Evolutionary conservation across 1,140 invertebrate genomes (phyloP).

Genomic region (Zaprionus taronus): DNA sequence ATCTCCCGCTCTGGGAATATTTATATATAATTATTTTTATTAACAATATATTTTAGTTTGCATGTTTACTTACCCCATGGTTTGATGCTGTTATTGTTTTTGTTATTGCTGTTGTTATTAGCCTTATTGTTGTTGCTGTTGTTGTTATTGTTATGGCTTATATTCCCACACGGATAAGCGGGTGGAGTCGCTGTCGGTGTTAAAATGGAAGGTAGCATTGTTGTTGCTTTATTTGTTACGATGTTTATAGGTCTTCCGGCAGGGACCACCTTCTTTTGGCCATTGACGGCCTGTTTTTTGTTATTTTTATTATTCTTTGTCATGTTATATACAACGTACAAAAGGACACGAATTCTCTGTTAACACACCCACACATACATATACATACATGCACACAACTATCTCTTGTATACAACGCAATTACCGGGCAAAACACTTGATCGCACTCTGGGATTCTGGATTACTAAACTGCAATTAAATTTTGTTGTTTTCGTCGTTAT

Average conservation of each 20-base stretch:
- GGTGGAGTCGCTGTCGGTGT: slow-evolving; percentile 57
- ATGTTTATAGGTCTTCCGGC: slow-evolving; percentile 23
- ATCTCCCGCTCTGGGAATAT: slow-evolving; percentile 61
- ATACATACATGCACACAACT: slow-evolving; percentile 22
- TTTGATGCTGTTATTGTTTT: slow-evolving; percentile 21
- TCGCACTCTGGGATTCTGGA: slow-evolving; percentile 23
- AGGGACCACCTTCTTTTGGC: slow-evolving; percentile 40
- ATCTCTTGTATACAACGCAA: slow-evolving; percentile 12
- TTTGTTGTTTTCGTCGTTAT: slow-evolving; percentile 24
- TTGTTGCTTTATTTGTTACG: slow-evolving; percentile 33
- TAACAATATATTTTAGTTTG: no score
- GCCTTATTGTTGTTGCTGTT: slow-evolving; percentile 15
- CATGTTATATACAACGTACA: slow-evolving; percentile 45
- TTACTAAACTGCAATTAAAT: slow-evolving; percentile 46
- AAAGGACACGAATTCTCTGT: slow-evolving; percentile 23
- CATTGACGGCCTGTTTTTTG: slow-evolving; percentile 36
- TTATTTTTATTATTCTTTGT: slow-evolving; percentile 62
- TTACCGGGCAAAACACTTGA: slow-evolving; percentile 19
- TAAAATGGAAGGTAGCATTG: slow-evolving; percentile 30
- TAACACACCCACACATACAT: slow-evolving; percentile 23
- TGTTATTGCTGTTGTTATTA: not conserved
- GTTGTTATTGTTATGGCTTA: slow-evolving; percentile 15
- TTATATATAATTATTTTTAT: no score
- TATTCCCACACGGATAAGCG: not conserved
- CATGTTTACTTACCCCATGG: slow-evolving; percentile 61